Evolutionary conservation across 1,140 invertebrate genomes (phyloP).

Genomic region (Lepidurus arcticus): DNA sequence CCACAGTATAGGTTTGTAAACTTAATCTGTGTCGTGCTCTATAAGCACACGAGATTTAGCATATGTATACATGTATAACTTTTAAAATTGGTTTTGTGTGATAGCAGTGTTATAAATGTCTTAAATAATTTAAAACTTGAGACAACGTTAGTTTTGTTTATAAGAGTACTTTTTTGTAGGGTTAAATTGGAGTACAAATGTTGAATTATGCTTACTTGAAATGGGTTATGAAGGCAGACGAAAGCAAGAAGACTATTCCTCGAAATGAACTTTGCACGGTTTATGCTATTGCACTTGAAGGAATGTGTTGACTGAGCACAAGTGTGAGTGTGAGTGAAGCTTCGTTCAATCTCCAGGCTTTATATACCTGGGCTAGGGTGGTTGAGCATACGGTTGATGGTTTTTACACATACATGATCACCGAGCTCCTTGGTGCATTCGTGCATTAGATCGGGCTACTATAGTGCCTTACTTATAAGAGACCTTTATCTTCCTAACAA

Average conservation of each 20-base stretch:
- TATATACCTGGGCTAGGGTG: slow-evolving; percentile 13
- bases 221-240: not conserved
- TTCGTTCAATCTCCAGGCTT: not conserved
- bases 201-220: too few relatives aligned
- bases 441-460: not conserved
- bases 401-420: slow-evolving; percentile 5
- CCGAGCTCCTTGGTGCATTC: not conserved
- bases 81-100: too few relatives aligned
- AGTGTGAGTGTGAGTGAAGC: not conserved
- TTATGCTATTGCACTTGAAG: not conserved
- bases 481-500: not conserved
- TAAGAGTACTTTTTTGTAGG: too few relatives aligned
- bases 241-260: slow-evolving; percentile 1
- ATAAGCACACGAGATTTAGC: too few relatives aligned
- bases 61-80: too few relatives aligned
- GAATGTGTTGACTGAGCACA: not conserved
- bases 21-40: not conserved
- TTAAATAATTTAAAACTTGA: too few relatives aligned
- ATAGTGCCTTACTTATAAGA: not conserved
- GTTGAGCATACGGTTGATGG: slow-evolving; percentile 6
- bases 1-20: not conserved
- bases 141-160: too few relatives aligned
- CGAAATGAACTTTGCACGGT: not conserved
- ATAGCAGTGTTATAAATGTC: too few relatives aligned
- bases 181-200: too few relatives aligned